These are phyloP conservation scores for Phalacrocorax aristotelis DNA, from an alignment of 2,113 vertebrate genomes.

Conservation along the genomic window DNA sequence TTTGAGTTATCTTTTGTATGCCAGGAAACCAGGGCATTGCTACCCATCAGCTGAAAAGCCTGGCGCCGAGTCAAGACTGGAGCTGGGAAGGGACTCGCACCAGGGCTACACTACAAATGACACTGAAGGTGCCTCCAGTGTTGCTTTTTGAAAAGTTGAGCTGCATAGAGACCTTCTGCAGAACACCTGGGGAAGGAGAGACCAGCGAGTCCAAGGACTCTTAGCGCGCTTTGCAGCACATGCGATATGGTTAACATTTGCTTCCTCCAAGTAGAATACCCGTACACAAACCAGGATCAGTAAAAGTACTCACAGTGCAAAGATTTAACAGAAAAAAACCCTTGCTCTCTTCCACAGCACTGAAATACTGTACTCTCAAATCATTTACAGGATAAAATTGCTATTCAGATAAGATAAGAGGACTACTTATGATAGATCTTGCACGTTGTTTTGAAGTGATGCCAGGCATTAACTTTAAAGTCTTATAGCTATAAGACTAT, in stretches of 20 bases:
- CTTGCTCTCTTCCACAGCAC: slow-evolving; percentile 17
- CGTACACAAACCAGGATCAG: background rate
- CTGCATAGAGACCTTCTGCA: background rate
- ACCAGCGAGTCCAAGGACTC: accelerated
- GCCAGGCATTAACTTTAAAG: slow-evolving; percentile 64
- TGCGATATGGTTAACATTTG: accelerated
- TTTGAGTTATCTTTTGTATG: slow-evolving; percentile 33
- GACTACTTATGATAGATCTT: slow-evolving; percentile 63
- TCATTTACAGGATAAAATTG: slow-evolving; percentile 59
- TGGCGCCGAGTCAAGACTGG: background rate
- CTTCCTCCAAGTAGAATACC: background rate
- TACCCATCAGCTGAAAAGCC: background rate
- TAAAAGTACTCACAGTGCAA: background rate
- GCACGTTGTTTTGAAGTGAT: slow-evolving; percentile 63
- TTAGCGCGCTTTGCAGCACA: background rate
- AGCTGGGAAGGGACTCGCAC: background rate
- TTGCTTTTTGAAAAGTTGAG: background rate
- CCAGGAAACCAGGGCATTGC: background rate
- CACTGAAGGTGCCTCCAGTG: background rate
- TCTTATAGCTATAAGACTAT: slow-evolving; percentile 39
- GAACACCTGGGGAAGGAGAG: background rate
- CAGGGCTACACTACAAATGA: background rate
- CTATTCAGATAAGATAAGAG: slow-evolving; percentile 72
- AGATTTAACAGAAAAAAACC: background rate
- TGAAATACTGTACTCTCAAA: slow-evolving; percentile 29